These are phyloP conservation scores for Oncorhynchus keta DNA, from an alignment of 2,113 vertebrate species.

Conservation along the genomic window DNA sequence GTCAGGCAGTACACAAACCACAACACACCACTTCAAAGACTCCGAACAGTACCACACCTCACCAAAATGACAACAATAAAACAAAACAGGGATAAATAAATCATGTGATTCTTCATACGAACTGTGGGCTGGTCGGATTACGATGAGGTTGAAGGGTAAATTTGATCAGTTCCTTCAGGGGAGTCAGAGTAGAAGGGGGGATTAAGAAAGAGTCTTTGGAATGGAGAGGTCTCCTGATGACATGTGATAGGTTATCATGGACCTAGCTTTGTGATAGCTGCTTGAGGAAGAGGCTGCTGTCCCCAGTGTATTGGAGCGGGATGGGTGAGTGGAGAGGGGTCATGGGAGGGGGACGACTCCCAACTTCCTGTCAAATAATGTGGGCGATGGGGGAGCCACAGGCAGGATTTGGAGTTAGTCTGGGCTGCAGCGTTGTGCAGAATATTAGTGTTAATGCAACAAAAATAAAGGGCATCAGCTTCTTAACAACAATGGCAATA, in stretches of 20 bases:
- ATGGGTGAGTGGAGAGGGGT: neutral
- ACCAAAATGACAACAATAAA: neutral
- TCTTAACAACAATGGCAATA: conserved; percentile 31
- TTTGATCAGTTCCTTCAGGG: conserved; percentile 24
- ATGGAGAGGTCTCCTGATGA: conserved; percentile 33
- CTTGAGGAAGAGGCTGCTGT: conserved; percentile 27
- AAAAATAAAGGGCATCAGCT: conserved; percentile 31
- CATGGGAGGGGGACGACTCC: neutral
- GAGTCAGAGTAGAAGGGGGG: conserved; percentile 4
- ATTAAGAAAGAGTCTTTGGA: conserved; percentile 48
- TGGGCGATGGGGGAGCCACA: conserved; percentile 5
- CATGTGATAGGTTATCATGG: conserved; percentile 27
- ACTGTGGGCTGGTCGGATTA: conserved; percentile 19
- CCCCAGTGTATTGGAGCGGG: conserved; percentile 3
- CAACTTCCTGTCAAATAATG: neutral
- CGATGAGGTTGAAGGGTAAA: conserved; percentile 17
- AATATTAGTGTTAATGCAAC: conserved; percentile 51
- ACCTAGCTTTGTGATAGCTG: conserved; percentile 36
- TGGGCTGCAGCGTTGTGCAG: conserved; percentile 38
- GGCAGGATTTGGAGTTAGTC: conserved; percentile 26
- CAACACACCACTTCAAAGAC: neutral
- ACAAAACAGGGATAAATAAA: conserved; percentile 13
- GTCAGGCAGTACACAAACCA: neutral
- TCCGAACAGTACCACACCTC: neutral
- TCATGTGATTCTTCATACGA: conserved; percentile 6